Conservation (phyloP, 92 coral and sea anemone species). For the Desmophyllum pertusum region DNA sequence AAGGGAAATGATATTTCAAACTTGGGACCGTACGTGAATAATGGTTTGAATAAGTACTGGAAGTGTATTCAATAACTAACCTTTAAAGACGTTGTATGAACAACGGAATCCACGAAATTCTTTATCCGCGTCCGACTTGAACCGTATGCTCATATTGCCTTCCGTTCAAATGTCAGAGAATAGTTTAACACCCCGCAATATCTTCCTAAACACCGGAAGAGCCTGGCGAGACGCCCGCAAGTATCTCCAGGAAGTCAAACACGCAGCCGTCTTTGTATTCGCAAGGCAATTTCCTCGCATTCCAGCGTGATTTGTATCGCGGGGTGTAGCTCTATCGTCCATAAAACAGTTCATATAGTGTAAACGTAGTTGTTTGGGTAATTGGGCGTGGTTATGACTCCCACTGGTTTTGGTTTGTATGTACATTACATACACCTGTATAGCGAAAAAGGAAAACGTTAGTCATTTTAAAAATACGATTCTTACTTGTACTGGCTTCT, state of each 20-base stretch:
- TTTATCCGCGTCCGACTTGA: conserved; percentile 57
- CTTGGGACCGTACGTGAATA: too few relatives aligned
- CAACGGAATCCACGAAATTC: conserved; percentile 52
- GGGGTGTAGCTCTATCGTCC: conserved; percentile 47
- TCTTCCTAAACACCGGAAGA: conserved; percentile 51
- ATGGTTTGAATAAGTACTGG: too few relatives aligned
- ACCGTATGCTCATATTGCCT: conserved; percentile 61
- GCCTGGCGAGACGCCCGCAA: conserved; percentile 34
- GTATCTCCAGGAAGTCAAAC: conserved; percentile 63
- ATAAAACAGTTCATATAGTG: conserved; percentile 39
- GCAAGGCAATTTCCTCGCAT: conserved; percentile 29
- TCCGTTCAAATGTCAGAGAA: conserved; percentile 33
- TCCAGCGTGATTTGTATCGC: conserved; percentile 29
- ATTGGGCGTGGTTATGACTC: conserved; percentile 43
- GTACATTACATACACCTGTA: conserved; percentile 43
- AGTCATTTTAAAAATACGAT: too few relatives aligned
- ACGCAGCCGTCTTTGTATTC: conserved; percentile 35
- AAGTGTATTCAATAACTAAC: too few relatives aligned
- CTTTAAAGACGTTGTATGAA: conserved; percentile 33
- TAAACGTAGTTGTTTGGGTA: conserved; percentile 39
- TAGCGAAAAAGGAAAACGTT: neutral
- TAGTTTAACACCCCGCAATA: conserved; percentile 47
- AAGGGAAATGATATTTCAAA: too few relatives aligned
- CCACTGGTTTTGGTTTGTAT: conserved; percentile 29
- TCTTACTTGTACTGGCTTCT: too few relatives aligned